Evolutionary conservation across 2,113 vertebrate species (phyloP).

Genomic region (Charina bottae): DNA sequence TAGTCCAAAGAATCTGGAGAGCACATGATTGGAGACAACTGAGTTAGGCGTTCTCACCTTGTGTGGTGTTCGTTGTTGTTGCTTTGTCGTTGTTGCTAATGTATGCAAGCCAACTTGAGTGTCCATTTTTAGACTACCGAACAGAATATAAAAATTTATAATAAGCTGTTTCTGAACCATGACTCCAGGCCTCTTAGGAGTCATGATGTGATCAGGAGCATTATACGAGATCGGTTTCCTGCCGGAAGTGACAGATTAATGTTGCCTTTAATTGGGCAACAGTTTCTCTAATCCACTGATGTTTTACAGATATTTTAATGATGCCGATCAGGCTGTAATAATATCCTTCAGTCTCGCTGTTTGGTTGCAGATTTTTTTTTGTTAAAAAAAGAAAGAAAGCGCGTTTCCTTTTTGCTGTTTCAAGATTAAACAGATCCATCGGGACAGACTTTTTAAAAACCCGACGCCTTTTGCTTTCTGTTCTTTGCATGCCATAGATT

Average conservation of each 20-base stretch:
- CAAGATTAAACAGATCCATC: not conserved
- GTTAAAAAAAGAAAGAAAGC: too few relatives aligned
- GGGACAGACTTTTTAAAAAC: not conserved
- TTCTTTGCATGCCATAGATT: conserved; percentile 28
- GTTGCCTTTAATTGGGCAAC: conserved; percentile 56
- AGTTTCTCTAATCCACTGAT: conserved; percentile 43
- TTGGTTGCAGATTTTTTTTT: not conserved
- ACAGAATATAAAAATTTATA: not conserved
- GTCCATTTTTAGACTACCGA: too few relatives aligned
- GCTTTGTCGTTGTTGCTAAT: not conserved
- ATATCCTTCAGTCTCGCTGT: not conserved
- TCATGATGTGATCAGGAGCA: conserved; percentile 18
- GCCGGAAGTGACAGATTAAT: conserved; percentile 54
- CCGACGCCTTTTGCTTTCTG: not conserved
- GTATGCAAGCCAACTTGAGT: too few relatives aligned
- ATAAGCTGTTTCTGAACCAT: rapidly evolving
- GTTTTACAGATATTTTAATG: conserved; percentile 61
- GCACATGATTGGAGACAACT: rapidly evolving
- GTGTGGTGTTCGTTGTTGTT: not conserved
- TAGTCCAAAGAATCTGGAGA: not conserved
- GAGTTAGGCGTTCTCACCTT: not conserved
- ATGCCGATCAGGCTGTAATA: conserved; percentile 6
- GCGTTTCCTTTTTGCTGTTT: not conserved
- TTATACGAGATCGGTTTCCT: conserved; percentile 49
- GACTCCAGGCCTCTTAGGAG: conserved; percentile 26